Base-by-base conservation (phyloP, 2,888 invertebrate species). In the Cyrtodaria siliqua region DNA sequence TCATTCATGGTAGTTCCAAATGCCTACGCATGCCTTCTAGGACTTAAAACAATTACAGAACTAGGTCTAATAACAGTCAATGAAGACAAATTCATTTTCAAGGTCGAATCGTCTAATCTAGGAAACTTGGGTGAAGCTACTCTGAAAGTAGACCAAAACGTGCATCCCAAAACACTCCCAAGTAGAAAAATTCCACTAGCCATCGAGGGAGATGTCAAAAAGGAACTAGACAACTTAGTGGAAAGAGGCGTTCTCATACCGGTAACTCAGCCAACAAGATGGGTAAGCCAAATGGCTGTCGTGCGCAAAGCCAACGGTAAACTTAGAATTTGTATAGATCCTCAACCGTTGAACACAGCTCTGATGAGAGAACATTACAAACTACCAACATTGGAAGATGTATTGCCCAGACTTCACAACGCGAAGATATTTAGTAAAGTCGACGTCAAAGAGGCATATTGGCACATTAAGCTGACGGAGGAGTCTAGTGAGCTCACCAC, bases 341-440 rank as follows among this genome's bases (percentile, higher is more conserved):
- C 79, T 4, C 79, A 85, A 49, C 55, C 78, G 9, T 52, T 83
- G 14, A 84, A 83, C 38, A 67, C 64, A 44, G 69, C 74, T 6
- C 59, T 83, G 6, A 63, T 66, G 38, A 18, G 76, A 29, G 69
- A 82, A 57, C 78, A 76, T 26, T 79, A 33, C 33, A 33, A 33
- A 33, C 50, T 84, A 26, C 83, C 83, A 4, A 69, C 61, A 27
- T n/a, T n/a, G n/a, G n/a, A n/a, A n/a, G n/a, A n/a, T n/a, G n/a
- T n/a, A n/a, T n/a, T n/a, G n/a, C n/a, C n/a, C n/a, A n/a, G n/a
- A n/a, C 57, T 82, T 12, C 23, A 71, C n/a, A 76, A 79, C 26
- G 78, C 79, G 8, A 78, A 70, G 27, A 38, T 79, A 9, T 83
- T 83, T 49, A 79, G 62, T 38, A 83, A 83, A 49, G 57, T 83